A percentile compares a stretch with the other conserved stretches of the same genome.
Evolutionary conservation across 2,797 vertebrate genomes (phyloP).

Genomic region (Etheostoma perlongum): DNA sequence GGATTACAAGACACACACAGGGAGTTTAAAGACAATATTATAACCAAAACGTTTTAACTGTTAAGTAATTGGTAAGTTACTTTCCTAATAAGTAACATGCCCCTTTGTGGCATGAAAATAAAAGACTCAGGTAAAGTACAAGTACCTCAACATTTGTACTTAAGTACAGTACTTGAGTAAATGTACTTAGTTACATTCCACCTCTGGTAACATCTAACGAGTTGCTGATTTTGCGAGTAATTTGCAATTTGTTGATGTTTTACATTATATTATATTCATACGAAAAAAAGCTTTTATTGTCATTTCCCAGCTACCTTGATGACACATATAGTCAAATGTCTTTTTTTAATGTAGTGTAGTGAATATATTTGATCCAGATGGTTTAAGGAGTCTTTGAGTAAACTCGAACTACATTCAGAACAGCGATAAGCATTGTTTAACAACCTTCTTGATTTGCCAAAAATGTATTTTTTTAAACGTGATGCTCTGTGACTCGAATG

Average conservation of each 20-base stretch:
- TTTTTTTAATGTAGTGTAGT: not conserved
- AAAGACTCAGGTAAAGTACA: too few species aligned
- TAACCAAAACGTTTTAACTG: too few species aligned
- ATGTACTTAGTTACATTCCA: too few species aligned
- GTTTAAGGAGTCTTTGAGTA: not conserved
- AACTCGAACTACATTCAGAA: not conserved
- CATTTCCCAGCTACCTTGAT: not conserved
- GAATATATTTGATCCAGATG: not conserved
- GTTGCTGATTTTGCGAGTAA: not conserved
- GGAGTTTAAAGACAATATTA: too few species aligned
- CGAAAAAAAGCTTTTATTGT: not conserved
- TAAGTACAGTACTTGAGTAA: too few species aligned
- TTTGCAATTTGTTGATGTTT: not conserved
- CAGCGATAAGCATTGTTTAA: not conserved
- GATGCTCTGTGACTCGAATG: conserved; percentile 2
- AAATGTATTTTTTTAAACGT: conserved; percentile 1
- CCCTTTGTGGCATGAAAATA: too few species aligned
- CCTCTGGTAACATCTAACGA: not conserved
- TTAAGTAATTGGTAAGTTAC: too few species aligned
- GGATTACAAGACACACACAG: too few species aligned
- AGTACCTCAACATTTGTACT: too few species aligned
- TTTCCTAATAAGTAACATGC: too few species aligned
- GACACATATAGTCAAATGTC: not conserved
- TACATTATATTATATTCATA: not conserved
- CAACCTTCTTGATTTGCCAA: conserved; percentile 2